Percentiles rank a stretch among this genome's conserved stretches.
These are phyloP conservation scores for Alloplasta piceator DNA, from an alignment of 2,888 invertebrate genomes.

Conservation along the genomic window DNA sequence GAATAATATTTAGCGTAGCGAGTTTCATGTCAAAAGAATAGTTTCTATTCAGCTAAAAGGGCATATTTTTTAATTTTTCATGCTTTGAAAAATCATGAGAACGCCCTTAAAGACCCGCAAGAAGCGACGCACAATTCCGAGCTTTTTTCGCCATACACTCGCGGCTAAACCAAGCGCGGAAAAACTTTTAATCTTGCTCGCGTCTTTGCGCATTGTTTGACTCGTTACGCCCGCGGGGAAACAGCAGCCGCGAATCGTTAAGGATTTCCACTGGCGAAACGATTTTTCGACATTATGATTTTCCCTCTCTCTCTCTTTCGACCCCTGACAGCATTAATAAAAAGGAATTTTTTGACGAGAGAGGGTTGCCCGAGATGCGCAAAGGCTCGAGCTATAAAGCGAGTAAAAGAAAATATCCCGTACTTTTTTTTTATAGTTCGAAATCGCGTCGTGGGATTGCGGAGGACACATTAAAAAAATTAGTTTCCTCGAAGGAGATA, in stretches of 20 bases:
- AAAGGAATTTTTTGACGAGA: conserved; percentile 37
- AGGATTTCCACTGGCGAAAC: conserved; percentile 58
- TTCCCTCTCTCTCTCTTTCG: background rate
- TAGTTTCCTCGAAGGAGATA: conserved; percentile 31
- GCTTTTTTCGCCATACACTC: conserved; percentile 14
- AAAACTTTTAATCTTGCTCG: conserved; percentile 75
- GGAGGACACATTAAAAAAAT: conserved; percentile 45
- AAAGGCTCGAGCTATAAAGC: conserved; percentile 3
- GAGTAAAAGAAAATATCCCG: conserved; percentile 18
- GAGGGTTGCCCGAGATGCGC: conserved; percentile 23
- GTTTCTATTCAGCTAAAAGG: conserved; percentile 6
- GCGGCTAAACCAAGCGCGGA: conserved; percentile 26
- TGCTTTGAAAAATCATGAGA: conserved; percentile 8
- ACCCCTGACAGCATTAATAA: conserved; percentile 43
- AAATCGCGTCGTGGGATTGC: conserved; percentile 37
- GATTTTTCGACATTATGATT: background rate
- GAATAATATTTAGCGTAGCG: too few relatives aligned
- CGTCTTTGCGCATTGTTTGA: conserved; percentile 68
- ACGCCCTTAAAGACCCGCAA: conserved; percentile 2
- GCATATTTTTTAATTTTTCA: conserved; percentile 6
- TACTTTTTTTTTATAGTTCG: conserved; percentile 46
- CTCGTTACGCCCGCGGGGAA: conserved; percentile 62
- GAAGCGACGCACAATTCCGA: background rate
- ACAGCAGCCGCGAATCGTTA: conserved; percentile 66
- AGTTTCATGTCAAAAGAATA: too few relatives aligned